Percentiles rank a stretch among this genome's conserved stretches.
These are phyloP conservation scores for Torymus aiolomorphi DNA, from an alignment of 2,888 invertebrate species.

Conservation along the genomic window DNA sequence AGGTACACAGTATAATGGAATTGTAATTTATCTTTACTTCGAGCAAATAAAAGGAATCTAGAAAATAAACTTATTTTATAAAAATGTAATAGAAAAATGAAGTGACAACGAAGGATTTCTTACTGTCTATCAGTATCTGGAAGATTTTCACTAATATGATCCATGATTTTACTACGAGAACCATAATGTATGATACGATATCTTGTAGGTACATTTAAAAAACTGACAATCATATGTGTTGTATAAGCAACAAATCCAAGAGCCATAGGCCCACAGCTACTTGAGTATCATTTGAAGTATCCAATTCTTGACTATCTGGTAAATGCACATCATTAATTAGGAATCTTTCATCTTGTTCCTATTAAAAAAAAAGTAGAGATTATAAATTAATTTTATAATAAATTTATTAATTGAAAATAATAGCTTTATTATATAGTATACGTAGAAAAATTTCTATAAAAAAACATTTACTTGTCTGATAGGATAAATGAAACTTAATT, in stretches of 20 bases:
- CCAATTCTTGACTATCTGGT: slow-evolving; percentile 81
- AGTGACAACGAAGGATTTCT: slow-evolving; percentile 70
- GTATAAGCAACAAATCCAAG: slow-evolving; percentile 92
- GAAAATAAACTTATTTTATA: slow-evolving; percentile 59
- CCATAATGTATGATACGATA: slow-evolving; percentile 90
- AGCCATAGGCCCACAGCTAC: slow-evolving; percentile 91
- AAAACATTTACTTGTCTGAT: slow-evolving; percentile 73
- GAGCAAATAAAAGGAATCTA: slow-evolving; percentile 90
- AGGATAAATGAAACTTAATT: slow-evolving; percentile 85
- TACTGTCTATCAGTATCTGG: slow-evolving; percentile 83
- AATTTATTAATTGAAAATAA: too few relatives aligned
- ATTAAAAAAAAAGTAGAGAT: slow-evolving; percentile 23
- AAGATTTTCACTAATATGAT: slow-evolving; percentile 84
- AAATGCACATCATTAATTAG: slow-evolving; percentile 83
- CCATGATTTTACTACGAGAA: slow-evolving; percentile 88
- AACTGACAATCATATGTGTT: slow-evolving; percentile 86
- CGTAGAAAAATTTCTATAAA: too few relatives aligned
- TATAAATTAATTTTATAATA: slow-evolving; percentile 26
- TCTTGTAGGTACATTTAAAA: slow-evolving; percentile 90
- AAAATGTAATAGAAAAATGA: slow-evolving; percentile 3
- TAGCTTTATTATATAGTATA: too few relatives aligned
- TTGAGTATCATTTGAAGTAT: slow-evolving; percentile 79
- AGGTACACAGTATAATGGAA: slow-evolving; percentile 94
- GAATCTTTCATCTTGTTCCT: slow-evolving; percentile 77
- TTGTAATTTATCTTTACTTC: slow-evolving; percentile 86